phyloP scores from a whole-genome alignment of 2,113 vertebrate species.

The Tamias sibiricus region DNA sequence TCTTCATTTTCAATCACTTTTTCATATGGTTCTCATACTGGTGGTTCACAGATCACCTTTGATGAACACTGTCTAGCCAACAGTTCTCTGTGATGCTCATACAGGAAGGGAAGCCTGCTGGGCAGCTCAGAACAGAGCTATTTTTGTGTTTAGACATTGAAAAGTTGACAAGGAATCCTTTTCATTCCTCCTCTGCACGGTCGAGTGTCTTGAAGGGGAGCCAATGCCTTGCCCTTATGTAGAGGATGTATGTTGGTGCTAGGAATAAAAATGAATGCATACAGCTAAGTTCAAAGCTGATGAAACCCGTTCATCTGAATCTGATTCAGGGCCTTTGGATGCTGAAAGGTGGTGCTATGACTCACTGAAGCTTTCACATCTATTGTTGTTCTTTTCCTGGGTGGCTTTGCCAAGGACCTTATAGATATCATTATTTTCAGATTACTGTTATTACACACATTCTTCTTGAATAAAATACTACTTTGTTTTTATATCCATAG shows the following conservation, averaged over 20 bases:
- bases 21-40: background rate
- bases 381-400: slow-evolving; percentile 75
- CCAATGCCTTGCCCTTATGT: slow-evolving; percentile 60
- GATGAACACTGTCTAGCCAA: background rate
- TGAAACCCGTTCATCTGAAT: slow-evolving; percentile 67
- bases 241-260: slow-evolving; percentile 21
- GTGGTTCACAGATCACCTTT: background rate
- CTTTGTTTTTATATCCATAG: slow-evolving; percentile 71
- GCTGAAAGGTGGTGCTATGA: slow-evolving; percentile 67
- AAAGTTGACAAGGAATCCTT: slow-evolving; percentile 54
- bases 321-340: slow-evolving; percentile 57
- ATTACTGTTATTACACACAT: slow-evolving; percentile 80
- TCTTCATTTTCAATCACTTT: slow-evolving; percentile 27
- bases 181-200: slow-evolving; percentile 27
- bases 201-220: slow-evolving; percentile 60
- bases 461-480: slow-evolving; percentile 74
- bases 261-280: background rate
- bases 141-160: slow-evolving; percentile 43
- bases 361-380: slow-evolving; percentile 61
- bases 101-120: background rate
- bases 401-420: slow-evolving; percentile 74
- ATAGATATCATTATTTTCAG: slow-evolving; percentile 77
- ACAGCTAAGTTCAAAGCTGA: slow-evolving; percentile 47
- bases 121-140: background rate
- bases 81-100: background rate